Percentiles rank a stretch among this genome's conserved stretches.
Evolutionary conservation across 92 coral and sea anemone genomes (phyloP).

Genomic region (Meandrina meandrites): DNA sequence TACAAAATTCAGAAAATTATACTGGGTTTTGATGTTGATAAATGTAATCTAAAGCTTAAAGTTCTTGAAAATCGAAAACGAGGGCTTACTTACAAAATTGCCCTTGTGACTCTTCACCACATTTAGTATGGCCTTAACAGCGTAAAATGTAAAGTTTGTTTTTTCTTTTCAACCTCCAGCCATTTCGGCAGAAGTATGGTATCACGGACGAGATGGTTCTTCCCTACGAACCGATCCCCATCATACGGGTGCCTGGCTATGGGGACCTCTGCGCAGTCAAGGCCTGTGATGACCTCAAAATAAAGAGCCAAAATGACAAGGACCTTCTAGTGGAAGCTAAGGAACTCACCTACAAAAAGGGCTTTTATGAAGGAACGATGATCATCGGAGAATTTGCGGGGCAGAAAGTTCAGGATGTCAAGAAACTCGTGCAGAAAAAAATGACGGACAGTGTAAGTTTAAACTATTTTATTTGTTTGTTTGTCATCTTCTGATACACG

Average conservation of each 20-base stretch:
- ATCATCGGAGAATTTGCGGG: constrained; percentile 90
- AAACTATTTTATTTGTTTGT: neutral
- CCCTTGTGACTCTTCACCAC: too few relatives aligned
- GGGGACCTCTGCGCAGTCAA: constrained; percentile 94
- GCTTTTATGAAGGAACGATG: constrained; percentile 94
- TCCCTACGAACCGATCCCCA: constrained; percentile 93
- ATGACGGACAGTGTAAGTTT: constrained; percentile 75
- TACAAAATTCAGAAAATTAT: neutral
- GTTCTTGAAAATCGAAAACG: too few relatives aligned
- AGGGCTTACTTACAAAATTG: too few relatives aligned
- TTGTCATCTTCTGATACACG: neutral
- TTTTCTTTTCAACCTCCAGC: constrained; percentile 42
- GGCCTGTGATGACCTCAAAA: constrained; percentile 93
- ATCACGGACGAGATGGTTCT: constrained; percentile 97
- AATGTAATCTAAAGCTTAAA: too few relatives aligned
- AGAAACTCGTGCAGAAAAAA: constrained; percentile 92
- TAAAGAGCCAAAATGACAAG: constrained; percentile 94
- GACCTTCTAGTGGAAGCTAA: constrained; percentile 92
- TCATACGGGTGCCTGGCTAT: constrained; percentile 93
- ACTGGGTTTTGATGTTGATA: neutral
- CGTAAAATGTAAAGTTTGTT: too few relatives aligned
- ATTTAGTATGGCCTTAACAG: too few relatives aligned
- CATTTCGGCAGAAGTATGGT: constrained; percentile 89
- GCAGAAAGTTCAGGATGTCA: constrained; percentile 96
- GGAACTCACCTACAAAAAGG: constrained; percentile 95